Conservation (phyloP, 2,888 invertebrate species). For the Cosmorhoe ocellata region DNA sequence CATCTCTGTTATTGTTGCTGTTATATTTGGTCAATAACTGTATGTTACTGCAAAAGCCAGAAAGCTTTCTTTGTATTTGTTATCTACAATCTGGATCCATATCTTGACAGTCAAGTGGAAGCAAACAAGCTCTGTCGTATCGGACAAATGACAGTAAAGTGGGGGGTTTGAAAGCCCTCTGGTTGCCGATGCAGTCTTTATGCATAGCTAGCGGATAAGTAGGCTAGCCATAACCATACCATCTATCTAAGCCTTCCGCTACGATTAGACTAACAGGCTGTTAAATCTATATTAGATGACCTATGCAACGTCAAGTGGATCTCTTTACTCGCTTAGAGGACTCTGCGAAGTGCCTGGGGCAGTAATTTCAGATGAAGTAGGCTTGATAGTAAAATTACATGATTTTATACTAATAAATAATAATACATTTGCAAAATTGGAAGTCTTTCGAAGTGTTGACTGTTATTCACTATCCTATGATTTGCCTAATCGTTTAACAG, state of each 20-base stretch:
- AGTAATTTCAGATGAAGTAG: too few relatives aligned
- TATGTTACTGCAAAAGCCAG: neutral
- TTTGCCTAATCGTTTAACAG: too few relatives aligned
- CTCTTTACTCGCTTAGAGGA: too few relatives aligned
- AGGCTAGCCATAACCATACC: neutral
- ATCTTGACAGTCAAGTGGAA: constrained; percentile 21
- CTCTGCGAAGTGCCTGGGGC: too few relatives aligned
- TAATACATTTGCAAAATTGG: too few relatives aligned
- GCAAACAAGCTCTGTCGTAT: constrained; percentile 19
- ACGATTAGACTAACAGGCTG: neutral
- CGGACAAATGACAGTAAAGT: constrained; percentile 22
- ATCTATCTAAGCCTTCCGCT: too few relatives aligned
- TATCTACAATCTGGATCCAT: constrained; percentile 20
- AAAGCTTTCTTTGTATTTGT: constrained; percentile 18
- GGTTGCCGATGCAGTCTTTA: constrained; percentile 8
- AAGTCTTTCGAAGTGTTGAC: too few relatives aligned
- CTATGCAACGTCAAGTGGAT: too few relatives aligned
- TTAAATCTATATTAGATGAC: too few relatives aligned
- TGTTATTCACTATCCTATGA: too few relatives aligned
- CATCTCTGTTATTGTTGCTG: neutral
- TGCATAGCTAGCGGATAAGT: constrained; percentile 5
- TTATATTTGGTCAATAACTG: constrained; percentile 11
- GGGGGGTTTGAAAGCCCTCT: constrained; percentile 18
- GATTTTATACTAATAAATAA: too few relatives aligned
- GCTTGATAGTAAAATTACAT: too few relatives aligned